These are phyloP conservation scores for Asarcornis scutulata DNA, from an alignment of 2,113 vertebrate genomes.

Conservation along the genomic window DNA sequence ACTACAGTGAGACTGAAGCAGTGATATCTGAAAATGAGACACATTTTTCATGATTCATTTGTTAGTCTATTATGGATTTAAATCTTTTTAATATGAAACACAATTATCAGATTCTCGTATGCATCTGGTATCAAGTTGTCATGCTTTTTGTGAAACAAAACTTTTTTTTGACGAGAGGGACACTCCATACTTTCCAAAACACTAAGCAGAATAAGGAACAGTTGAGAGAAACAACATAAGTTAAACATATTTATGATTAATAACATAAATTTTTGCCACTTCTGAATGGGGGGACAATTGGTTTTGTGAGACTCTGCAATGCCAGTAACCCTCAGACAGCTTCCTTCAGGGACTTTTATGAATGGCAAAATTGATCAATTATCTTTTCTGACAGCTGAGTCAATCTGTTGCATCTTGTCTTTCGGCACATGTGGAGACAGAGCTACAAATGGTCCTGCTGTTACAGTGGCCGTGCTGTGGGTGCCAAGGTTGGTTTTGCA, in stretches of 20 bases:
- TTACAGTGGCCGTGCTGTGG: fast-evolving
- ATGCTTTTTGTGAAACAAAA: neutral
- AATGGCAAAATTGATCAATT: neutral
- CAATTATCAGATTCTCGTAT: neutral
- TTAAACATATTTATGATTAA: neutral
- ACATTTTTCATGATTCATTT: neutral
- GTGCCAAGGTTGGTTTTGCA: neutral
- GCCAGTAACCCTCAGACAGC: neutral
- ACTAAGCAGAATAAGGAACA: neutral
- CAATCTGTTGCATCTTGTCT: neutral
- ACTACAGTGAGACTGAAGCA: neutral
- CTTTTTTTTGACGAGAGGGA: neutral
- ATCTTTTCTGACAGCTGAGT: neutral
- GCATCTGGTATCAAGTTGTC: neutral
- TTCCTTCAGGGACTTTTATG: fast-evolving
- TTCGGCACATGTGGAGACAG: neutral
- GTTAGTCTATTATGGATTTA: neutral
- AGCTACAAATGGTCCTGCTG: neutral
- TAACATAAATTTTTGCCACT: fast-evolving
- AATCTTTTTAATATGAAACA: neutral
- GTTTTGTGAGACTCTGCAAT: neutral
- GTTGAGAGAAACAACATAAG: neutral
- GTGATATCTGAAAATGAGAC: neutral
- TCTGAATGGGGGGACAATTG: neutral
- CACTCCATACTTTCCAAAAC: neutral